Evolutionary conservation across 2,113 vertebrate species (phyloP).

Genomic region (Centrocercus urophasianus): DNA sequence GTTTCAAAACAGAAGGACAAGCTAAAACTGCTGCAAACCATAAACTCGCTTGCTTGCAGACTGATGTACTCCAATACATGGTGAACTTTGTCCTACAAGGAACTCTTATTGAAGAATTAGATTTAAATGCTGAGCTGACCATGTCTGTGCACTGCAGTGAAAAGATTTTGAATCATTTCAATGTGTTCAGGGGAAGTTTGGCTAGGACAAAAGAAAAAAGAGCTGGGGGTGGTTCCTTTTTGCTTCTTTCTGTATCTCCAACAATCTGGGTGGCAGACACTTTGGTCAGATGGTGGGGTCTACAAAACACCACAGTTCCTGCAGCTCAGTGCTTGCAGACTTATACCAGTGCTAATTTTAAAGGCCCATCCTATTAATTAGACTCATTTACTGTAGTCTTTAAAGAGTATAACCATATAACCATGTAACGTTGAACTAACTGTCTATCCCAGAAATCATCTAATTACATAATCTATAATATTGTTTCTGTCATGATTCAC

Average conservation of each 20-base stretch:
- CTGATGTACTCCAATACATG: not conserved
- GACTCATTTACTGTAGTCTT: not conserved
- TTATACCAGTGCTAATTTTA: not conserved
- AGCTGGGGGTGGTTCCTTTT: not conserved
- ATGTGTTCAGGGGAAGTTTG: not conserved
- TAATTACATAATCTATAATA: conserved; percentile 18
- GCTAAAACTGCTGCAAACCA: not conserved
- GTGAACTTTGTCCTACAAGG: not conserved
- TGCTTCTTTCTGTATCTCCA: accelerated
- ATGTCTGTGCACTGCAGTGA: accelerated
- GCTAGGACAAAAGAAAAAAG: not conserved
- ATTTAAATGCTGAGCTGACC: not conserved
- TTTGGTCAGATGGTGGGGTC: not conserved
- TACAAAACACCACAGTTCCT: not conserved
- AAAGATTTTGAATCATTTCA: not conserved
- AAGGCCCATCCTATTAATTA: not conserved
- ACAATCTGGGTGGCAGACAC: accelerated
- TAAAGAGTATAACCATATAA: not conserved
- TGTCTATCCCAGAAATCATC: not conserved
- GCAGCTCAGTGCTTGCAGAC: not conserved
- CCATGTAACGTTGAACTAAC: not conserved
- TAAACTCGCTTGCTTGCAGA: not conserved
- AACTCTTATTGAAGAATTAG: not conserved
- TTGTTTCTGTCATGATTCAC: conserved; percentile 21
- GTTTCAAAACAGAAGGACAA: conserved; percentile 1